phyloP scores from a whole-genome alignment of 1,140 invertebrate species.

The Asbolus verrucosus region DNA sequence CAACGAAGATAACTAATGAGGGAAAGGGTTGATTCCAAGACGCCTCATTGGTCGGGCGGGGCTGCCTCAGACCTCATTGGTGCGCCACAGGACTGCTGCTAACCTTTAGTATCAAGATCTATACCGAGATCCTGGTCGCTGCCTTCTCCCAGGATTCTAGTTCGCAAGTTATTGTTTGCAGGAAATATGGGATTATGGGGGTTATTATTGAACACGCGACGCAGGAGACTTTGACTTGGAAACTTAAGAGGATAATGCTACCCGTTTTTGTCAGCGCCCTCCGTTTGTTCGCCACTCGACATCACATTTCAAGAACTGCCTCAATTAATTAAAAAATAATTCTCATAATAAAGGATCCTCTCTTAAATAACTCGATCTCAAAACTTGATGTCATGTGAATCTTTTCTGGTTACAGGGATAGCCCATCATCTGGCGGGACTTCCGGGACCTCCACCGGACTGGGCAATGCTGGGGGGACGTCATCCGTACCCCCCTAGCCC shows the following conservation, averaged over 20 bases:
- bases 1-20: constrained; percentile 50
- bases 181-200: constrained; percentile 58
- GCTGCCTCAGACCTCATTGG: constrained; percentile 63
- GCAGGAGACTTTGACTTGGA: constrained; percentile 4
- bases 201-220: constrained; percentile 47
- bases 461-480: constrained; percentile 69
- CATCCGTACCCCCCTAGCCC: constrained; percentile 69
- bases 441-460: constrained; percentile 69
- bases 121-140: constrained; percentile 51
- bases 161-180: constrained; percentile 58
- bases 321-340: background rate
- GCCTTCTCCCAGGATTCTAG: constrained; percentile 43
- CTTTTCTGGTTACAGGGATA: constrained; percentile 69
- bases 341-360: no score
- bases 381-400: background rate
- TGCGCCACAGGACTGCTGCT: constrained; percentile 61
- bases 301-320: background rate
- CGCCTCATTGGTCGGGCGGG: constrained; percentile 63
- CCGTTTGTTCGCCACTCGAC: no score
- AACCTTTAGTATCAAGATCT: constrained; percentile 64
- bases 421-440: constrained; percentile 75
- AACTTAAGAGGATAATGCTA: constrained; percentile 36
- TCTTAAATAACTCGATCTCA: background rate
- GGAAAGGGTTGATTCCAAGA: constrained; percentile 62
- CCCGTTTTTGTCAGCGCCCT: constrained; percentile 27